Base-by-base conservation (phyloP, 2,113 vertebrate genomes). In the Rhinoptilus africanus region DNA sequence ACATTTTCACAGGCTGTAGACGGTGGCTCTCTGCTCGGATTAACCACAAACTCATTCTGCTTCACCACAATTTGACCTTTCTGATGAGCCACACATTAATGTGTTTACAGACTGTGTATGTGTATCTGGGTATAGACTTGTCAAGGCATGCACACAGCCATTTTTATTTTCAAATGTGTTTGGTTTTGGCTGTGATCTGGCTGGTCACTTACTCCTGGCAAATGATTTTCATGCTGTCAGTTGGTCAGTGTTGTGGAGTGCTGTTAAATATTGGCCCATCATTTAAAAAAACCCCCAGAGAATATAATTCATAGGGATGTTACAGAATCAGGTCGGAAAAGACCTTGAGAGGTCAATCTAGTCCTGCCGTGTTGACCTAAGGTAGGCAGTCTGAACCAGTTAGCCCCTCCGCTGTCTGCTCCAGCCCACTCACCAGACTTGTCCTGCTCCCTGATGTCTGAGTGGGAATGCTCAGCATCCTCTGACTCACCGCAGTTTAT, bases 1-100 rank as follows among this genome's bases (percentile, higher is more conserved):
- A 86, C 35, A 47, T 86, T 85, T 94, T 91, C 60, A 59, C n/a
- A 82, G 85, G 84, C 84, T 94, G 67, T 73, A 93, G 74, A 75
- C 19, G 2, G 75, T 84, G 76, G 34, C 24, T 73, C 83, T 94
- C 62, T 82, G 69, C 85, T 93, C 8, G 12, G 51, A 79, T 93
- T 79, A 93, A 95, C 95, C 93, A 89, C 91, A 87, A 76, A 10
- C 81, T 95, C 69, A 71, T 88, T 94, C 75, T 95, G 59, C 41
- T 79, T 94, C 71, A 76, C 79, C 85, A 92, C 69, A 59, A 57
- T 75, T 89, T 89, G 93, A 95, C 76, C 85, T 76, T 74, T 78
- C 64, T 80, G 69, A 81, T 74, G 68, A 93, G 50, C 62, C 51
- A 34, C 34, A 17, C 21, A 48, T 89, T 89, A 84, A 87, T 89